Evolutionary conservation across 2,113 vertebrate species (phyloP).

Genomic region (Dasyornis broadbenti): DNA sequence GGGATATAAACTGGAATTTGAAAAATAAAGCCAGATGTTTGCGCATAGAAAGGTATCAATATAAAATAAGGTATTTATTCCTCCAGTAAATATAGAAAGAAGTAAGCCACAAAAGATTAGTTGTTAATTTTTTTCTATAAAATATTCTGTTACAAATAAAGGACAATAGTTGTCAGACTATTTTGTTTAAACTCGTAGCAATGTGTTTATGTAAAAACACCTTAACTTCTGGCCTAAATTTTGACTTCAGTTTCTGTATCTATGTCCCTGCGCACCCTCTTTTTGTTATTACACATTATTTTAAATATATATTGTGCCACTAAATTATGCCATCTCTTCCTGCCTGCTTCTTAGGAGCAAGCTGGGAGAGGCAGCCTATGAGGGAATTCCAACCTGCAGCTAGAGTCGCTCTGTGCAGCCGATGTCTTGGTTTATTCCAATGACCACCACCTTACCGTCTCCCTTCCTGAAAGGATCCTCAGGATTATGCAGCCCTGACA

Average conservation of each 20-base stretch:
- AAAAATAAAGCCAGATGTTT: neutral
- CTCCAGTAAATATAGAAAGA: neutral
- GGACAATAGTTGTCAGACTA: neutral
- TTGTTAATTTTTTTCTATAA: neutral
- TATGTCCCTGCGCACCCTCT: fast-evolving
- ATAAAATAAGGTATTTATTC: neutral
- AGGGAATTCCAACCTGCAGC: neutral
- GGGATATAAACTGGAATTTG: neutral
- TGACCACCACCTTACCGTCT: neutral
- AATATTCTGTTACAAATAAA: neutral
- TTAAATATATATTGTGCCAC: neutral
- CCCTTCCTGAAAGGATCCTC: neutral
- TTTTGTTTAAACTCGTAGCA: neutral
- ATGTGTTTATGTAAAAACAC: neutral
- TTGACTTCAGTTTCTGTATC: neutral
- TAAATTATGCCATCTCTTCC: neutral
- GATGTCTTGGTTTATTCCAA: neutral
- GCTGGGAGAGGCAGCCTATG: neutral
- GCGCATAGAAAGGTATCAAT: neutral
- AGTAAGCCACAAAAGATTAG: neutral
- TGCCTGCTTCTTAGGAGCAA: neutral
- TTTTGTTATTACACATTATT: neutral
- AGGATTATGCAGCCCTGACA: neutral
- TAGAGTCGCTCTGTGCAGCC: neutral
- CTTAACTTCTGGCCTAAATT: neutral